Evolutionary conservation across 2,888 invertebrate genomes (phyloP).

Genomic region (Tetrapedia diversipes): DNA sequence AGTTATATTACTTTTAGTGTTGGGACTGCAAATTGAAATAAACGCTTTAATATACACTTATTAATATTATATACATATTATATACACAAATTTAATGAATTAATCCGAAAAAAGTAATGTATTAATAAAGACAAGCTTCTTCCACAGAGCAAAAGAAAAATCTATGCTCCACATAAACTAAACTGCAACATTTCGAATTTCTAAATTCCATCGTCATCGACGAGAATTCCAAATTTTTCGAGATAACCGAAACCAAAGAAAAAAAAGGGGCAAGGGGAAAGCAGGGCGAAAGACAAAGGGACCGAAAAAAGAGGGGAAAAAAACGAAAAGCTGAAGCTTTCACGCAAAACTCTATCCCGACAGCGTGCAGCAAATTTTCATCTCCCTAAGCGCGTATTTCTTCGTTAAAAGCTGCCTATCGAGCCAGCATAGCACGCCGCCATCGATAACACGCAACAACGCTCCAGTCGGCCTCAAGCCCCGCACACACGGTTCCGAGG

Average conservation of each 20-base stretch:
- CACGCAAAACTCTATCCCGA: not conserved
- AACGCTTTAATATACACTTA: too few relatives aligned
- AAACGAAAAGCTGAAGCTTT: not conserved
- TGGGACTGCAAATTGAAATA: too few relatives aligned
- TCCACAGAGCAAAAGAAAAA: not conserved
- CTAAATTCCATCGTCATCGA: not conserved
- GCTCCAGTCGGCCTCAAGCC: not conserved
- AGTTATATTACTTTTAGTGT: not conserved
- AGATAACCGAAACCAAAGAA: not conserved
- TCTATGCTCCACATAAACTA: not conserved
- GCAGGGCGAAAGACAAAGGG: not conserved
- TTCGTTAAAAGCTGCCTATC: conserved; percentile 14
- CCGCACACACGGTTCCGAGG: not conserved
- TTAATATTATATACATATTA: too few relatives aligned
- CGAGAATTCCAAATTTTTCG: too few relatives aligned
- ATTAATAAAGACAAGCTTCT: not conserved
- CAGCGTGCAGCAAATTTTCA: conserved; percentile 21
- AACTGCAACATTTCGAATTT: not conserved
- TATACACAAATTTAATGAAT: too few relatives aligned
- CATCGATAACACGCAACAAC: conserved; percentile 15
- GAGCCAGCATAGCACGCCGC: not conserved
- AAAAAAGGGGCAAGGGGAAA: not conserved
- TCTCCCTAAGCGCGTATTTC: conserved; percentile 34
- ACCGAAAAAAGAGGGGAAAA: not conserved
- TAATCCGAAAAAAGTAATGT: not conserved